Evolutionary conservation across 2,113 vertebrate species (phyloP), one percentile per base, ranked within the genome.

Genomic region (Lepus europaeus): DNA sequence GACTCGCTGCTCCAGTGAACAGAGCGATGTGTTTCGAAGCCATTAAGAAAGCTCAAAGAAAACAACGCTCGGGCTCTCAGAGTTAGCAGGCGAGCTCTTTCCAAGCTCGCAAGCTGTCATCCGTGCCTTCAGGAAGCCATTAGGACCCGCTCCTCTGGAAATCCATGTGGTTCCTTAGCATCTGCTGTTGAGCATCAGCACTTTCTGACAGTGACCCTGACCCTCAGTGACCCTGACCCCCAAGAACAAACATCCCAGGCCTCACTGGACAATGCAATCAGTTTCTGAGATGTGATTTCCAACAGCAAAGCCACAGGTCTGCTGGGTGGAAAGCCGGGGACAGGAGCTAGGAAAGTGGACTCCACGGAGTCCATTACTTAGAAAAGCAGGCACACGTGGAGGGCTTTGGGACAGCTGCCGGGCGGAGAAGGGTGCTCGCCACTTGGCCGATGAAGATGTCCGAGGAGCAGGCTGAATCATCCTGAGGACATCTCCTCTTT

Each of bases 1-100:
- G 77, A 63, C 59, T 93, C 36, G 9, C 95, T 91, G 93, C 93
- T 89, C 92, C 5, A 6, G 73, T 91, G 94, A 95, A 92, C 90
- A 95, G 96, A 94, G 89, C 81, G 70, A 96, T 93, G 89, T 94
- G 79, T 93, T 95, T 87, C 72, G 70, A 96, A 33, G 92, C 95
- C 96, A 96, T 96, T 96, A 97, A 87, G 73, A 95, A 96, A 89
- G 70, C 92, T 96, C 79, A 95, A 73, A 90, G 92, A 93, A 95
- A 95, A 87, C 88, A 93, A 82, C 95, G 33, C 92, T 83, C 23
- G 36, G 36, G 74, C 45, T 89, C 94, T 95, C 56, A 53, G 79
- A 80, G 53, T 77, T 81, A 91, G 86, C 96, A 56, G 95, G 72
- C 94, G 96, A 91, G 93, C 79, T 84, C 90, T 96, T 94, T 95